Conservation (phyloP, 1,140 invertebrate species). For the Pantala flavescens region DNA sequence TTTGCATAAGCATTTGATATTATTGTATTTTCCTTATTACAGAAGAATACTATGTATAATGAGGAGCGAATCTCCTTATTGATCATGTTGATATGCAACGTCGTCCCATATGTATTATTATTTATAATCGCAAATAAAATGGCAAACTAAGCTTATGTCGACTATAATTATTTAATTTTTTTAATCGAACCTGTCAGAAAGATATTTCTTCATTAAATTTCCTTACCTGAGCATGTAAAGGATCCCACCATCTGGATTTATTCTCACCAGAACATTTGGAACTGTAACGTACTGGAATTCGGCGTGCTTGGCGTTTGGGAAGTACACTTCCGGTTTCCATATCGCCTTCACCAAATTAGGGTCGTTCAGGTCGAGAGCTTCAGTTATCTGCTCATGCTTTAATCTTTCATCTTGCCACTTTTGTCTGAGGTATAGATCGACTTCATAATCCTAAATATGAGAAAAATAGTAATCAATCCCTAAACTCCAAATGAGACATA, state of each 20-base stretch:
- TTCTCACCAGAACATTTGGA: constrained; percentile 54
- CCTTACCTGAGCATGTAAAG: constrained; percentile 50
- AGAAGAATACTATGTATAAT: too few relatives aligned
- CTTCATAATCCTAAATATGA: constrained; percentile 43
- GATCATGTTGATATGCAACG: too few relatives aligned
- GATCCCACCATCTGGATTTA: constrained; percentile 48
- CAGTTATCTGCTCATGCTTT: constrained; percentile 38
- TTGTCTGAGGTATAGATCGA: constrained; percentile 47
- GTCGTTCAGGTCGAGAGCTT: constrained; percentile 44
- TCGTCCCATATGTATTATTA: too few relatives aligned
- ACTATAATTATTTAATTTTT: too few relatives aligned
- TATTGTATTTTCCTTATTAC: too few relatives aligned
- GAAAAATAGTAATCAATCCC: background rate
- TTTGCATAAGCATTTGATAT: too few relatives aligned
- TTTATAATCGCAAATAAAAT: too few relatives aligned
- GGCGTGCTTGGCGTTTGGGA: constrained; percentile 55
- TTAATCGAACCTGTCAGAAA: too few relatives aligned
- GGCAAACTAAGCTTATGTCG: too few relatives aligned
- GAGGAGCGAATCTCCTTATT: too few relatives aligned
- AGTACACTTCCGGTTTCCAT: constrained; percentile 60
- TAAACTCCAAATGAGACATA: too few relatives aligned
- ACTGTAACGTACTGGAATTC: constrained; percentile 55
- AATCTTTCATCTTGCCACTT: constrained; percentile 45
- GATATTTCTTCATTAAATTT: background rate
- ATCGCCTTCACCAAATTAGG: constrained; percentile 45